Evolutionary conservation across 2,113 vertebrate species (phyloP), one percentile per base, ranked within the genome.

Genomic region (Podiceps cristatus): DNA sequence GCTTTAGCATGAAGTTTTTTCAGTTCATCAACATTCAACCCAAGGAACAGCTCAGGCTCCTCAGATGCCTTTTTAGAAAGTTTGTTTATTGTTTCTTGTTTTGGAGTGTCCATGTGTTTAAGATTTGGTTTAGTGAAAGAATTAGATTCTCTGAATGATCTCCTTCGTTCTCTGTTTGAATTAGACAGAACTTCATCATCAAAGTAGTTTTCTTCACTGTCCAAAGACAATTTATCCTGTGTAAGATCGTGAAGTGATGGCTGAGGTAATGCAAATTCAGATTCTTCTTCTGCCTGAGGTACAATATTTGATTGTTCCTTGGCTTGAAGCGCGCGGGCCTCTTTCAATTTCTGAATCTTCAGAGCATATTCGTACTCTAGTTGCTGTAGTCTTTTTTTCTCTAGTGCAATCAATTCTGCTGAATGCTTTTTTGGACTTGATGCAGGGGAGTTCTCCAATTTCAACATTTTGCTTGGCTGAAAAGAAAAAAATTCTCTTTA

Each of bases 241-340:
- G 99, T 99, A 77, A 99, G 98, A 98, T 99, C 99, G 67, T 99
- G 99, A 85, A 99, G 98, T 0, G 99, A 99, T 24, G 99, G 99
- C 87, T 99, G 99, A 44, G 99, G 99, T 67, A 99, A 96, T 7
- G 98, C 79, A 98, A 99, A 99, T 68, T 98, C 98, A 85, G 98
- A 92, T 37, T 98, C 98, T 33, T 98, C 98, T 23, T 97, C 98
- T 28, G 97, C 96, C 22, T 94, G 94, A 64, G 97, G 91, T 82
- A 87, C 42, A 53, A 90, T 33, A 76, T 82, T 94, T 22, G 97
- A 78, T 31, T 98, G 95, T 13, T 98, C 99, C 93, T 98, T 98
- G 92, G 98, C 98, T 56, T 98, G 98, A 84, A 98, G 97, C 0
- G 99, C 99, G 17, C 99, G 99, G 3, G 99, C 99, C 96, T 99